Conservation (phyloP, 1,140 invertebrate species). For the Leptonema lineaticorne region DNA sequence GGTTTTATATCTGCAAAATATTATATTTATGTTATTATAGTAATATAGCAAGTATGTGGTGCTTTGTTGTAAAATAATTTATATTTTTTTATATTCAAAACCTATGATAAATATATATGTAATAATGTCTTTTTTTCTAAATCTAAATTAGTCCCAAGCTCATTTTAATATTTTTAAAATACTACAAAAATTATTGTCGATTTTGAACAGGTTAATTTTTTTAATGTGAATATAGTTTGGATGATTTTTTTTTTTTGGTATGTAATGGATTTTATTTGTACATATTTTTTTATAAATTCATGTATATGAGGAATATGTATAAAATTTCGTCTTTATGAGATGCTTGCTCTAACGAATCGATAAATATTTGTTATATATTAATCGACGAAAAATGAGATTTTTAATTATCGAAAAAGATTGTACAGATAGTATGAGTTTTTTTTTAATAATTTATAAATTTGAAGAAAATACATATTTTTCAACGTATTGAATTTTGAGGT, state of each 20-base stretch:
- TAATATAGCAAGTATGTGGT: too few species aligned
- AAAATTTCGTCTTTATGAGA: neutral
- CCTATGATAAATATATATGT: too few species aligned
- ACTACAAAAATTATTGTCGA: slow-evolving; percentile 25
- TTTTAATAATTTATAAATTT: neutral
- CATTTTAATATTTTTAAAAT: slow-evolving; percentile 11
- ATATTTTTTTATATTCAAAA: too few species aligned
- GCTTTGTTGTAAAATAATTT: too few species aligned
- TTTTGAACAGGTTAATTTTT: neutral
- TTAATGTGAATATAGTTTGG: neutral
- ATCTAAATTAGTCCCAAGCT: slow-evolving; percentile 27
- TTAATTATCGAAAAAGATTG: neutral
- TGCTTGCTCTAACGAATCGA: neutral
- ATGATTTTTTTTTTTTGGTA: neutral
- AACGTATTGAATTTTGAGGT: slow-evolving; percentile 20
- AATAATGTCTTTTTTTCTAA: neutral
- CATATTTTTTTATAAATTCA: neutral
- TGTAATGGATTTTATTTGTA: neutral
- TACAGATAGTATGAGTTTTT: neutral
- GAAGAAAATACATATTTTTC: neutral
- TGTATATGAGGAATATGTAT: neutral
- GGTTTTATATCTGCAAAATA: too few species aligned
- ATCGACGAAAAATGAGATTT: neutral
- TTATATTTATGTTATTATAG: too few species aligned
- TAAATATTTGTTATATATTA: neutral